These are phyloP conservation scores for Ostrea denselamellosa DNA, from an alignment of 1,140 invertebrate species.

Conservation along the genomic window DNA sequence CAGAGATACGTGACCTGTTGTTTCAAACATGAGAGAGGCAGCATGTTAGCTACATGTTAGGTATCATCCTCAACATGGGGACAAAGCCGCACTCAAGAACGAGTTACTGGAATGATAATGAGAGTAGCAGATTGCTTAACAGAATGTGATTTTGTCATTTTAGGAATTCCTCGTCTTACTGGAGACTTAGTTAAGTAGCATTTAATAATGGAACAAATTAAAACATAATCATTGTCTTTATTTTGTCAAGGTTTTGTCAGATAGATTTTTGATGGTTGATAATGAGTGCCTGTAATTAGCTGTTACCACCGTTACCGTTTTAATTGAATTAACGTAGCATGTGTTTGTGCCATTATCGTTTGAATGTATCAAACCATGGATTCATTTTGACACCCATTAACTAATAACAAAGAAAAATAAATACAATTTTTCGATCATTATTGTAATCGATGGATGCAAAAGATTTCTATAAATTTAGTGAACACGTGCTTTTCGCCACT, in stretches of 20 bases:
- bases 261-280: background rate
- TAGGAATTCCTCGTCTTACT: no score
- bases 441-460: constrained; percentile 14
- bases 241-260: background rate
- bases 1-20: no score
- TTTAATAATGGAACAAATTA: background rate
- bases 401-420: constrained; percentile 34
- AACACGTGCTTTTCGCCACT: background rate
- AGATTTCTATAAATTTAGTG: constrained; percentile 14
- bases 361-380: background rate
- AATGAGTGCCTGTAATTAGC: background rate
- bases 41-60: no score
- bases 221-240: background rate
- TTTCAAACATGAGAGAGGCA: no score
- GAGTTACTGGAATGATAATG: no score
- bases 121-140: no score
- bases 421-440: constrained; percentile 32
- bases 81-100: no score
- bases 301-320: background rate
- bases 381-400: constrained; percentile 22
- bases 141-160: no score
- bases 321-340: constrained; percentile 21
- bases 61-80: no score
- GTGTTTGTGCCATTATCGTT: background rate
- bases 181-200: no score